A percentile compares a stretch with the other conserved stretches of the same genome.
These are phyloP conservation scores for Sceloporus undulatus DNA, from an alignment of 2,113 vertebrate species.

Conservation along the genomic window DNA sequence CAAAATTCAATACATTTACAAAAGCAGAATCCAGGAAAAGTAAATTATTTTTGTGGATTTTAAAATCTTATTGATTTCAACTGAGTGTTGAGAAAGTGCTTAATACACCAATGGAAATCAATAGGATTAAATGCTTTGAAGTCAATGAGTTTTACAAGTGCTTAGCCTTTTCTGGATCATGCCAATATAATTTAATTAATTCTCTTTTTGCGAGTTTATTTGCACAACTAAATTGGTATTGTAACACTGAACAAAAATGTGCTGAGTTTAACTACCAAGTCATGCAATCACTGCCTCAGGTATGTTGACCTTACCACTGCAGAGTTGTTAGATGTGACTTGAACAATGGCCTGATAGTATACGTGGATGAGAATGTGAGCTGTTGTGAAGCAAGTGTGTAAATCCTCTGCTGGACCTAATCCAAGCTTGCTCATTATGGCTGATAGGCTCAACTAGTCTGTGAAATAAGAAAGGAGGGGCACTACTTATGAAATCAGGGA, in stretches of 20 bases:
- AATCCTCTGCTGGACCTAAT: neutral
- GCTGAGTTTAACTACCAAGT: neutral
- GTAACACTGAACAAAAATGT: neutral
- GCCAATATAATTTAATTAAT: conserved; percentile 5
- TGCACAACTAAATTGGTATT: neutral
- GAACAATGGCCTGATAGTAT: neutral
- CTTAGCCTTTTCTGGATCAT: neutral
- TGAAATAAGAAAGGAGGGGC: neutral
- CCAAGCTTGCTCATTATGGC: neutral
- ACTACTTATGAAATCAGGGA: neutral
- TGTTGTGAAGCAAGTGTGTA: neutral
- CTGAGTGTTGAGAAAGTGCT: neutral
- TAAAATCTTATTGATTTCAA: neutral
- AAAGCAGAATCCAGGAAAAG: neutral
- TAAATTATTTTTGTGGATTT: neutral
- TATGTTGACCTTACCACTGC: neutral
- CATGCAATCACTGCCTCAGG: neutral
- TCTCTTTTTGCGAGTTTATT: neutral
- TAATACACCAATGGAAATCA: neutral
- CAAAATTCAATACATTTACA: neutral
- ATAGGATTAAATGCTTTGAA: neutral
- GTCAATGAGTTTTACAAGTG: neutral
- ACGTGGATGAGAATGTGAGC: neutral
- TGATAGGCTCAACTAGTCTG: neutral
- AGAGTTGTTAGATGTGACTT: neutral